Evolutionary conservation across 2,113 vertebrate genomes (phyloP).

Genomic region (Lagopus muta): DNA sequence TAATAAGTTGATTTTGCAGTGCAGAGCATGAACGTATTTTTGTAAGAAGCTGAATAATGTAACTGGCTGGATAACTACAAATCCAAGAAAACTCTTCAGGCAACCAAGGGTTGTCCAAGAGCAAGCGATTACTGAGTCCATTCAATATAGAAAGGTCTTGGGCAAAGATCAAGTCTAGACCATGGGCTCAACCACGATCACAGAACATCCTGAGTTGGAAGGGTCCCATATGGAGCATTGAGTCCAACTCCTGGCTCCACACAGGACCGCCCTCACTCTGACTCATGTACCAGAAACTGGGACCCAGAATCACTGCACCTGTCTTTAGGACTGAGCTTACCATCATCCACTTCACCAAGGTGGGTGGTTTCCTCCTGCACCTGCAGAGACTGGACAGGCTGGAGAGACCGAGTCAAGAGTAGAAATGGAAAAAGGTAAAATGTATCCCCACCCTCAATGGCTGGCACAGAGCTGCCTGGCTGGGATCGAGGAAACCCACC

Average conservation of each 20-base stretch:
- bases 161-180: not conserved
- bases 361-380: not conserved
- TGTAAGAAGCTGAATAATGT: not conserved
- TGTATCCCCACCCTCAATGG: not conserved
- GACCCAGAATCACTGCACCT: too few species aligned
- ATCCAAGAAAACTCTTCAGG: not conserved
- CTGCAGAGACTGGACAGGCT: not conserved
- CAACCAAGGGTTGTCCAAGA: not conserved
- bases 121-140: not conserved
- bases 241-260: too few species aligned
- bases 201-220: too few species aligned
- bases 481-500: not conserved
- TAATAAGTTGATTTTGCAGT: not conserved
- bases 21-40: not conserved
- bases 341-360: not conserved
- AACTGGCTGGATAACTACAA: not conserved
- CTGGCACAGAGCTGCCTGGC: not conserved
- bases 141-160: not conserved
- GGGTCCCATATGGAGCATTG: too few species aligned
- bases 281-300: too few species aligned
- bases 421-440: accelerated
- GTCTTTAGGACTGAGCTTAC: too few species aligned
- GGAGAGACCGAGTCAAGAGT: not conserved
- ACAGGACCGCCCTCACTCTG: too few species aligned
- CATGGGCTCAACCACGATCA: too few species aligned